Base-by-base conservation (phyloP, 2,888 invertebrate species). In the Belgica antarctica region DNA sequence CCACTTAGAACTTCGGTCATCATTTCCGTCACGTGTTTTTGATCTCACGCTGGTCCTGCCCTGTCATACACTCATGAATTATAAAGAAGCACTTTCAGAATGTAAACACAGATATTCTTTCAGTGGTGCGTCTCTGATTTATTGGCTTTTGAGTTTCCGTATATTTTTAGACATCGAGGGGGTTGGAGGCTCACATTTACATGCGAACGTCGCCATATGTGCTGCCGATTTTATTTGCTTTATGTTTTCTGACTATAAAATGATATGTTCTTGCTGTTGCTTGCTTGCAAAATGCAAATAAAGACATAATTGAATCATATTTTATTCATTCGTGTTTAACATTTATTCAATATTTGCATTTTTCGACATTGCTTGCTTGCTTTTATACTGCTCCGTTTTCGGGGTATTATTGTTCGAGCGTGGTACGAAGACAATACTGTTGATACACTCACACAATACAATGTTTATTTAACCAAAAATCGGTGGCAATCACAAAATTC, bases 241-340 rank as follows among this genome's bases (percentile, higher is more conserved):
- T 41, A 41, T 41, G 41, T 41, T 41, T 41, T 41, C n/a, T 41
- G 41, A 41, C 41, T 41, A 41, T 41, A 41, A 41, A 41, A 41
- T 41, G 41, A 41, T 41, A 41, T n/a, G 41, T 41, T 41, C 41
- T n/a, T 41, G 41, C 41, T 41, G 41, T 41, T 41, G 41, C 41
- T 41, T 41, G 41, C 41, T 41, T 41, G 41, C 41, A 41, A 41
- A 41, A 41, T 41, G 41, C 41, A 41, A 41, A 41, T 41, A 41
- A 41, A 41, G 41, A 41, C 41, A 41, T 41, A 41, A 41, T 41
- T 41, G 41, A 41, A 41, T 41, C 41, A 41, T 41, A 41, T 41
- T 41, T 41, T 41, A 41, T 41, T 41, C 41, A 41, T 41, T 41
- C 41, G 41, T 41, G 41, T 41, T 41, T 15, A 41, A 41, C 41